These are phyloP conservation scores for Pseudorectes ferrugineus DNA, from an alignment of 2,113 vertebrate genomes.

Conservation along the genomic window DNA sequence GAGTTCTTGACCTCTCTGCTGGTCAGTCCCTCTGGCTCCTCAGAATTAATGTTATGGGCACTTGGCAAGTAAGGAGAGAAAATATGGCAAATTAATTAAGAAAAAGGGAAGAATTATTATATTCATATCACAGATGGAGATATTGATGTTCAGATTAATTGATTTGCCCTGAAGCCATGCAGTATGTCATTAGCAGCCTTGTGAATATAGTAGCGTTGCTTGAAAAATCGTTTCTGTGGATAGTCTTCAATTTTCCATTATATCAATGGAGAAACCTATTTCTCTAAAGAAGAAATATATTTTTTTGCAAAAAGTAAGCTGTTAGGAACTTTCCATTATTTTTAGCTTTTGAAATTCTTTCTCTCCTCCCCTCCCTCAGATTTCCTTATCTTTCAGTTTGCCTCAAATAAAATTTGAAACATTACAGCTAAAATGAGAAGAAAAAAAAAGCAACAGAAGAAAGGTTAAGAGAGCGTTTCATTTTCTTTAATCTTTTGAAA, in stretches of 20 bases:
- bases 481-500: neutral
- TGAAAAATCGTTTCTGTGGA: neutral
- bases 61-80: neutral
- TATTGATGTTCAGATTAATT: conserved; percentile 62
- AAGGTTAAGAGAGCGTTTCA: neutral
- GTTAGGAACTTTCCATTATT: neutral
- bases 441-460: neutral
- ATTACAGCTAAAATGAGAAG: neutral
- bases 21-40: neutral
- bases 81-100: conserved; percentile 34
- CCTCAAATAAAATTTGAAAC: neutral
- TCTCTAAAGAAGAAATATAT: neutral
- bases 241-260: conserved; percentile 1
- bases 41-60: neutral
- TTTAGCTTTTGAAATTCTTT: neutral
- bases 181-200: conserved; percentile 33
- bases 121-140: conserved; percentile 53
- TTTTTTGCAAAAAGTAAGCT: neutral
- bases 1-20: neutral
- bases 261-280: neutral
- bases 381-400: neutral
- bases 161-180: conserved; percentile 46
- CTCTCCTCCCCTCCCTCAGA: neutral
- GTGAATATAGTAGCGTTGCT: neutral
- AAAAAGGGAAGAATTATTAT: conserved; percentile 28